Conservation (phyloP, 30 jellyfish, hydroid and myxozoan genomes). For the Sanderia malayensis region DNA sequence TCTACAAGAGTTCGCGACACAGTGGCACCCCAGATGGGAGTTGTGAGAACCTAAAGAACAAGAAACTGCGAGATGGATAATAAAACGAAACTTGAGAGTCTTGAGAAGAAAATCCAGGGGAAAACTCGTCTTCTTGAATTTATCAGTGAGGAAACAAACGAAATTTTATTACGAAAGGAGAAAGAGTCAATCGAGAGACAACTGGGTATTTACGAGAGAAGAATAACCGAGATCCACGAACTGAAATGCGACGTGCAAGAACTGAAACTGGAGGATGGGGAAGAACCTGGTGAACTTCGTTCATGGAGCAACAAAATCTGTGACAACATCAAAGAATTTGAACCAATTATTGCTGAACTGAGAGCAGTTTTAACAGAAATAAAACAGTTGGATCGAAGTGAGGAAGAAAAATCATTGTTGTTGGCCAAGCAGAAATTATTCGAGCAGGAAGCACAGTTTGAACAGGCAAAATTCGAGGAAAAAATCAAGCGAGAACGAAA, state of each 20-base stretch:
- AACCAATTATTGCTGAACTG: conserved; percentile 4
- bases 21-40: conserved; percentile 57
- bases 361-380: background rate
- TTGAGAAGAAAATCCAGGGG: conserved; percentile 40
- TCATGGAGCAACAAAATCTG: conserved; percentile 28
- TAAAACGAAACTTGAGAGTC: conserved; percentile 12
- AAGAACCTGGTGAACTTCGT: conserved; percentile 39
- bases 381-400: background rate
- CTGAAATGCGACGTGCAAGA: conserved; percentile 29
- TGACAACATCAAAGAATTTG: conserved; percentile 17
- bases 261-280: conserved; percentile 37
- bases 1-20: background rate
- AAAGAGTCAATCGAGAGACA: conserved; percentile 25
- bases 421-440: background rate
- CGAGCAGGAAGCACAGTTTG: background rate
- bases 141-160: conserved; percentile 30
- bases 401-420: background rate
- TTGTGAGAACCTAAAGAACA: no score
- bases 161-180: conserved; percentile 1
- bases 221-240: conserved; percentile 23
- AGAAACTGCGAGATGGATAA: no score
- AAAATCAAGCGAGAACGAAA: background rate
- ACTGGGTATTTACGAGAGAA: conserved; percentile 38
- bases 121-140: conserved; percentile 25
- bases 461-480: background rate